These are phyloP conservation scores for Periophthalmus magnuspinnatus DNA, from an alignment of 2,797 vertebrate genomes.

Conservation along the genomic window DNA sequence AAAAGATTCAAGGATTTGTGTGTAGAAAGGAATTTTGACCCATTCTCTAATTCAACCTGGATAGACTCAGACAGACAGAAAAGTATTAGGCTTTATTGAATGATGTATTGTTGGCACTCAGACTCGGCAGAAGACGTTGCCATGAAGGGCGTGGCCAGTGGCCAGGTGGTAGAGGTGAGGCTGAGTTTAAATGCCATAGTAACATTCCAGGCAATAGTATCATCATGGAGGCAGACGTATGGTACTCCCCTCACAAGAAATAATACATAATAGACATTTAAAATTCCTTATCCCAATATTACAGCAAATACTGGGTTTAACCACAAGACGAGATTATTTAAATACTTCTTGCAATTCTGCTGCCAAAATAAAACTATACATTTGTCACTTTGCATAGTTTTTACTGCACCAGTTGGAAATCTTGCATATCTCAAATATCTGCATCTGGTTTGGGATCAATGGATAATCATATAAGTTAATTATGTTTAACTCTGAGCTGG, in stretches of 20 bases:
- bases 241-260: not conserved
- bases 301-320: not conserved
- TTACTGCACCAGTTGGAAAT: not conserved
- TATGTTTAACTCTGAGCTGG: slow-evolving; percentile 16
- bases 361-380: not conserved
- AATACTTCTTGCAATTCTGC: not conserved
- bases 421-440: slow-evolving; percentile 1
- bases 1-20: too few relatives aligned
- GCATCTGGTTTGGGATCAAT: not conserved
- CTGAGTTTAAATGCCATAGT: too few relatives aligned
- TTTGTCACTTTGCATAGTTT: not conserved
- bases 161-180: too few relatives aligned
- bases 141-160: too few relatives aligned
- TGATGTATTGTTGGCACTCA: too few relatives aligned
- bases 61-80: too few relatives aligned
- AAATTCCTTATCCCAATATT: not conserved
- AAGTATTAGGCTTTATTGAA: too few relatives aligned
- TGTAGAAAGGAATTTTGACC: too few relatives aligned
- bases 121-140: too few relatives aligned
- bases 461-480: slow-evolving; percentile 25
- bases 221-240: not conserved
- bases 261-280: not conserved
- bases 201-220: not conserved
- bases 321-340: slow-evolving; percentile 3
- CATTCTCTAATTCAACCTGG: too few relatives aligned